Percentiles rank a stretch among this genome's conserved stretches.
These are phyloP conservation scores for Syrista parreyssii DNA, from an alignment of 2,888 invertebrate species.

Conservation along the genomic window DNA sequence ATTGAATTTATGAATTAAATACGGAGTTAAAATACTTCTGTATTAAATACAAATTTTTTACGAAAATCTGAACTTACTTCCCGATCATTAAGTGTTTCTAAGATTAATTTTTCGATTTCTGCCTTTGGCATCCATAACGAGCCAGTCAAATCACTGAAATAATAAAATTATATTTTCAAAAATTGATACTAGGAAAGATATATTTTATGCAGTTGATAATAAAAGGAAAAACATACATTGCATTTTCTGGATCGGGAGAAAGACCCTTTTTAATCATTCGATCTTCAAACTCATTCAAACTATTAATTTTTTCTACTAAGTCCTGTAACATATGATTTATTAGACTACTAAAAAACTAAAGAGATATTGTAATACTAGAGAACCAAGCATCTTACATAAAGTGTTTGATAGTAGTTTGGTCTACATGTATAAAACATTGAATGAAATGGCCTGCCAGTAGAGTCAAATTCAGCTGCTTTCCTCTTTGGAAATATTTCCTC, in stretches of 20 bases:
- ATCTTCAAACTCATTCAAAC: constrained; percentile 78
- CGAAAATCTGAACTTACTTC: constrained; percentile 63
- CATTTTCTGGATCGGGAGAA: constrained; percentile 70
- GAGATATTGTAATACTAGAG: neutral
- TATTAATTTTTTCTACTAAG: constrained; percentile 76
- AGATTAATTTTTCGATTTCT: constrained; percentile 73
- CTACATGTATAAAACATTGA: constrained; percentile 91
- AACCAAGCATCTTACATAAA: constrained; percentile 75
- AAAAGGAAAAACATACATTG: constrained; percentile 66
- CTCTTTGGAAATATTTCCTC: constrained; percentile 84
- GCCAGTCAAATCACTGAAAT: constrained; percentile 69
- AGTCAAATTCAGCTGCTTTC: constrained; percentile 92
- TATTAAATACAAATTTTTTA: neutral
- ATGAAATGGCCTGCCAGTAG: constrained; percentile 90
- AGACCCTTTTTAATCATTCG: constrained; percentile 74
- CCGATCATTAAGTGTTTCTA: constrained; percentile 76
- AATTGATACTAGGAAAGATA: constrained; percentile 59
- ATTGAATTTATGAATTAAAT: constrained; percentile 17
- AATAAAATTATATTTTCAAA: constrained; percentile 34
- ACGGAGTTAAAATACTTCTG: too few species aligned
- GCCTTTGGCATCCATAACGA: constrained; percentile 76
- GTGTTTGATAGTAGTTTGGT: constrained; percentile 84
- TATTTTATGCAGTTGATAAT: neutral
- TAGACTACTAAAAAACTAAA: neutral
- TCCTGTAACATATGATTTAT: constrained; percentile 67